Evolutionary conservation across 2,888 invertebrate species (phyloP), one percentile per base, ranked within the genome.

Genomic region (Dicroscelio sp.): DNA sequence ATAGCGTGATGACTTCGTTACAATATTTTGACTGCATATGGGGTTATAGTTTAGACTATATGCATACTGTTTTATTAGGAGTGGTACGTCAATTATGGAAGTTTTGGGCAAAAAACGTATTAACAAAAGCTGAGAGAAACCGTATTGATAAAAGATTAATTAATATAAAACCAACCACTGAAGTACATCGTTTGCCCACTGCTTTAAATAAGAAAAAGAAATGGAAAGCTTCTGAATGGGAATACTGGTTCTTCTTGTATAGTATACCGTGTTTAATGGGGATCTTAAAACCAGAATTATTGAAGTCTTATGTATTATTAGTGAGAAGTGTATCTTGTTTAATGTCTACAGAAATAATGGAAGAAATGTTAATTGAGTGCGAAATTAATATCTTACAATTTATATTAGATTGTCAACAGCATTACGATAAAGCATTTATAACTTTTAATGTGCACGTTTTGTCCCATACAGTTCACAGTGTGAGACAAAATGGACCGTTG

Each of bases 151-250:
- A 78, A 30, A 60, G 78, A 63, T 63, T 78, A 30, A 14, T 43
- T 12, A 17, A 78, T 23, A 17, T 83, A 12, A 83, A 83, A 73
- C 83, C 83, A 3, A 83, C 0, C 20, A 12, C 14, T 31, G 31
- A 73, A 52, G 63, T 83, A n/a, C 67, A 90, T 52, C 55, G 85
- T 8, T 55, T 85, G 14, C 90, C 93, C 0, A 33, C 73, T 60
- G 23, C 58, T 25, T 30, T 23, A n/a, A n/a, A n/a, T n/a, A 71
- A 71, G 0, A 48, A 35, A 1, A 63, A 69, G 38, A 63, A 58
- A 30, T 89, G 86, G 76, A 92, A 88, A 38, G 91, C 91, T 6
- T 43, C 88, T 0, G 90, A 92, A 60, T 90, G 90, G 83, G 86
- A 80, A 33, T 91, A 83, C 17, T 93, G 92, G 91, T 31, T 91